A percentile compares a stretch with the other conserved stretches of the same genome.
Evolutionary conservation across 2,113 vertebrate species (phyloP).

Genomic region (Caretta caretta): DNA sequence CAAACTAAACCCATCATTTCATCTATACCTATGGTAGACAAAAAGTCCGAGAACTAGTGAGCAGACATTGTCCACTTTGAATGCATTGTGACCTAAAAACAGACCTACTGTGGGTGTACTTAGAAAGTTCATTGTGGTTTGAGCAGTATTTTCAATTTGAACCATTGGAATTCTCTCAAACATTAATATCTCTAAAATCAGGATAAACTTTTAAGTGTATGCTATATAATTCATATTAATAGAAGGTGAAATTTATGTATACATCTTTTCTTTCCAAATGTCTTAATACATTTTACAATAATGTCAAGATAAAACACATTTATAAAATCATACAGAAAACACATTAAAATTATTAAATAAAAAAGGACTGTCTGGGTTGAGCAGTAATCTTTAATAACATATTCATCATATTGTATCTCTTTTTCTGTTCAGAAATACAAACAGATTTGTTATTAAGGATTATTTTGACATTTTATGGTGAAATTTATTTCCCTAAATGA

Average conservation of each 20-base stretch:
- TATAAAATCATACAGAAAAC: background rate
- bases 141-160: background rate
- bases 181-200: background rate
- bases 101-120: background rate
- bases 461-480: background rate
- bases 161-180: background rate
- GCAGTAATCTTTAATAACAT: background rate
- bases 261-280: background rate
- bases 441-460: background rate
- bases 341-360: background rate
- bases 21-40: background rate
- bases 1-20: background rate
- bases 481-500: background rate
- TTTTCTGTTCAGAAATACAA: background rate
- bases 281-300: background rate
- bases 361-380: background rate
- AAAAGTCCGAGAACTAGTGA: background rate
- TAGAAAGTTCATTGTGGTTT: background rate
- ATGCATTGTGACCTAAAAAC: background rate
- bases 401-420: rapidly evolving
- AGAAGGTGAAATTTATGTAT: background rate
- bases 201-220: background rate
- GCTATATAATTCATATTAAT: background rate
- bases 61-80: background rate
- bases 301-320: background rate